Evolutionary conservation across 2,113 vertebrate genomes (phyloP).

Genomic region (Ciconia stormi): DNA sequence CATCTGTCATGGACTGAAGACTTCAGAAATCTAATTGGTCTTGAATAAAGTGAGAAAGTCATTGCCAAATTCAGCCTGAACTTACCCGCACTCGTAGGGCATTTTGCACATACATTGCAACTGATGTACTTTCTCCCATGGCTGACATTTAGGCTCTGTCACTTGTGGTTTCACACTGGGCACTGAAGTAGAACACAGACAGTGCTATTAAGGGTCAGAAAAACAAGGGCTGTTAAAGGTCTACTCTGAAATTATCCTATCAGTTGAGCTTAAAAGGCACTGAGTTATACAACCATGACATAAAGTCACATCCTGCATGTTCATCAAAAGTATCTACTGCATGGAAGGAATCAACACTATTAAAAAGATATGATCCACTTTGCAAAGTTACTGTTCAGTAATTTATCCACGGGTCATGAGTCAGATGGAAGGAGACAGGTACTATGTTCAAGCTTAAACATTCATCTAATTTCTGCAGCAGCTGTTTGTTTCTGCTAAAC

Average conservation of each 20-base stretch:
- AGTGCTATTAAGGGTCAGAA: not conserved
- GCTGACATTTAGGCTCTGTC: constrained; percentile 74
- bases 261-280: not conserved
- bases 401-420: not conserved
- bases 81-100: constrained; percentile 89
- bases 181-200: constrained; percentile 44
- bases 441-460: not conserved
- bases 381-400: not conserved
- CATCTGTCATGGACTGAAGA: not conserved
- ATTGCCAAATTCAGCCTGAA: not conserved
- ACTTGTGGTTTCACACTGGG: constrained; percentile 22
- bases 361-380: not conserved
- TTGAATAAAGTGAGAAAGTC: constrained; percentile 8
- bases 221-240: not conserved
- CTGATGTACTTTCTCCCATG: constrained; percentile 82
- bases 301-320: not conserved
- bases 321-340: not conserved
- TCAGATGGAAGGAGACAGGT: not conserved
- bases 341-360: not conserved
- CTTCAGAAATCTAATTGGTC: not conserved
- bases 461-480: not conserved
- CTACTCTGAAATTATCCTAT: not conserved
- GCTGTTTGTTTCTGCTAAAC: not conserved
- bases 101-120: constrained; percentile 85
- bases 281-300: not conserved